Evolutionary conservation across 2,888 invertebrate species (phyloP).

Genomic region (Subacronicta megacephala): DNA sequence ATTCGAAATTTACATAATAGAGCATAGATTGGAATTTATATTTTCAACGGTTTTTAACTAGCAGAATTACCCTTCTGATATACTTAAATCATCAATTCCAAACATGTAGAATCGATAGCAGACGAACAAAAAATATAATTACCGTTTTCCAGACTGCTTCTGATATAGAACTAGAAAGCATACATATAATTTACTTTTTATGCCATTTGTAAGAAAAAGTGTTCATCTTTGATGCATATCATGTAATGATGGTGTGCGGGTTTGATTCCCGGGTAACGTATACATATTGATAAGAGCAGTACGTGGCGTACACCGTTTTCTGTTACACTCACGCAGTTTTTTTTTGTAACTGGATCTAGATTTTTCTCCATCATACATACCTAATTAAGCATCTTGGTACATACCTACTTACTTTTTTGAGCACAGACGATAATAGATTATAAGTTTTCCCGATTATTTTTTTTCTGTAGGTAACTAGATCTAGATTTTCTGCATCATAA

Average conservation of each 20-base stretch:
- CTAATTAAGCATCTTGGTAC: too few relatives aligned
- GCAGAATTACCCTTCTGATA: too few relatives aligned
- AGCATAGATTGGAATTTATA: too few relatives aligned
- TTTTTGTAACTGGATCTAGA: too few relatives aligned
- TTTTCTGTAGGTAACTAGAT: too few relatives aligned
- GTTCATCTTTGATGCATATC: constrained; percentile 46
- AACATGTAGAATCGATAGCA: not conserved
- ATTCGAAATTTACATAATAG: too few relatives aligned
- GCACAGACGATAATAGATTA: too few relatives aligned
- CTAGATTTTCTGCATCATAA: too few relatives aligned
- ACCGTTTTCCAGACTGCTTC: constrained; percentile 17
- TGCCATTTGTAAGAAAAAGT: constrained; percentile 1
- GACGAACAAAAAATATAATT: constrained; percentile 26
- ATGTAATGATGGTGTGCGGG: constrained; percentile 49
- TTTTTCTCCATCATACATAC: too few relatives aligned
- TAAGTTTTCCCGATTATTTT: too few relatives aligned
- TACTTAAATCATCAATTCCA: constrained; percentile 2
- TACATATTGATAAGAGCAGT: constrained; percentile 59
- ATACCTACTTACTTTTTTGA: too few relatives aligned
- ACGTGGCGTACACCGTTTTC: constrained; percentile 61
- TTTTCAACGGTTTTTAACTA: too few relatives aligned
- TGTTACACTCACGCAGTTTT: constrained; percentile 43
- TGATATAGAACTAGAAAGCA: constrained; percentile 39
- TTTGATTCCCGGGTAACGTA: constrained; percentile 58
- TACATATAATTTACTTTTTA: constrained; percentile 37